phyloP scores from a whole-genome alignment of 1,140 invertebrate genomes.

The Lasioglossum albipes region DNA sequence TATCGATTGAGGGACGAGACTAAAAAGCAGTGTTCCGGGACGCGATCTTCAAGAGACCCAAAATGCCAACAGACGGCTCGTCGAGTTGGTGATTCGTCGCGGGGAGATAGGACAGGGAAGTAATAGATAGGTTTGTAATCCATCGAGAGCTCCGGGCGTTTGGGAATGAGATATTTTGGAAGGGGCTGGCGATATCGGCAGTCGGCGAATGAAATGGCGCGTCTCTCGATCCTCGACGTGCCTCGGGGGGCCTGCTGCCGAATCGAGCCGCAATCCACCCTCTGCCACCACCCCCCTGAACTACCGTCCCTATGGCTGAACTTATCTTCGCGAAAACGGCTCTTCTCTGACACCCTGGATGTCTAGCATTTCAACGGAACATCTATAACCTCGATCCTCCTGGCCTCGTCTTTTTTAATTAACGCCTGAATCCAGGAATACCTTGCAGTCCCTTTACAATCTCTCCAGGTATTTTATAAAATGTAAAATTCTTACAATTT shows the following conservation, averaged over 20 bases:
- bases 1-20: background rate
- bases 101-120: conserved; percentile 71
- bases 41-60: conserved; percentile 37
- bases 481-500: too few species aligned
- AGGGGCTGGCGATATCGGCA: conserved; percentile 79
- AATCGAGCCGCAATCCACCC: conserved; percentile 66
- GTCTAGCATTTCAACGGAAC: conserved; percentile 31
- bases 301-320: conserved; percentile 37
- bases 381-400: background rate
- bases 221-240: conserved; percentile 76
- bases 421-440: too few species aligned
- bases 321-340: conserved; percentile 62
- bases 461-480: background rate
- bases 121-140: conserved; percentile 81
- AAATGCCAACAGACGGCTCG: conserved; percentile 53
- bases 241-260: conserved; percentile 72
- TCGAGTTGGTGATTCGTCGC: conserved; percentile 68
- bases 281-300: conserved; percentile 34
- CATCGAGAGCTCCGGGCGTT: conserved; percentile 78
- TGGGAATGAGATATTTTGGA: conserved; percentile 80
- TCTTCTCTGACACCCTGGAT: conserved; percentile 51
- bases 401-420: background rate
- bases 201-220: conserved; percentile 79
- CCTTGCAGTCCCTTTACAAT: too few species aligned
- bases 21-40: conserved; percentile 24